Evolutionary conservation across 2,113 vertebrate genomes (phyloP), one percentile per base, ranked within the genome.

Genomic region (Scomber colias): DNA sequence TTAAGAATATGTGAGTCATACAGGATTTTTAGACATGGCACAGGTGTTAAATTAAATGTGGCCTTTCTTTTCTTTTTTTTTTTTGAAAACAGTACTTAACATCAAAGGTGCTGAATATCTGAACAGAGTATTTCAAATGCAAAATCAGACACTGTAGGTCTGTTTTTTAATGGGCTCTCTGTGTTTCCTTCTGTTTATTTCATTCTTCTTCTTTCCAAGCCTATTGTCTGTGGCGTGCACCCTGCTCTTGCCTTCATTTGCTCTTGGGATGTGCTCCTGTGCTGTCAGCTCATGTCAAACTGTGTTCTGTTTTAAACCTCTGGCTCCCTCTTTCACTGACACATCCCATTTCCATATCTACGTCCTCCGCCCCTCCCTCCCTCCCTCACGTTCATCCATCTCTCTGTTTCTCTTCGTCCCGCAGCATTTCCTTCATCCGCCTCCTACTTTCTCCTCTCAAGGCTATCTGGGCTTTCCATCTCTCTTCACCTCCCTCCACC

Each of bases 321-420:
- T 76, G 69, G 74, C 84, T 90, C 56, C 74, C 66, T 82, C 75
- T 64, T 84, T 86, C 75, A 75, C 85, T 81, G 90, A 89, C 87
- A 81, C 87, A 79, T 89, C 70, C 71, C 77, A 88, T 91, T 90
- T 93, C 85, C 87, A 90, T 92, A 89, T 90, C 87, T 84, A 4
- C 21, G 21, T 21, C 21, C 21, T 21, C 21, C 21, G 21, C 21
- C 75, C 9, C 0, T 62, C 56, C 75, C 45, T 11, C 31, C 59
- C 67, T 67, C 44, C 74, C 79, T 75, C 75, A 61, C 46, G 14
- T 87, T 79, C 78, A 84, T 82, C 85, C 79, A 56, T 87, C 84
- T 89, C 67, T 74, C 63, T 54, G 74, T 72, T 66, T 44, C 76
- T 79, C 14, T 80, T 73, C 46, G 3, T 77, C 81, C 68, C 6